A percentile compares a stretch with the other conserved stretches of the same genome.
Evolutionary conservation across 2,113 vertebrate genomes (phyloP).

Genomic region (Pomatorhinus ruficollis): DNA sequence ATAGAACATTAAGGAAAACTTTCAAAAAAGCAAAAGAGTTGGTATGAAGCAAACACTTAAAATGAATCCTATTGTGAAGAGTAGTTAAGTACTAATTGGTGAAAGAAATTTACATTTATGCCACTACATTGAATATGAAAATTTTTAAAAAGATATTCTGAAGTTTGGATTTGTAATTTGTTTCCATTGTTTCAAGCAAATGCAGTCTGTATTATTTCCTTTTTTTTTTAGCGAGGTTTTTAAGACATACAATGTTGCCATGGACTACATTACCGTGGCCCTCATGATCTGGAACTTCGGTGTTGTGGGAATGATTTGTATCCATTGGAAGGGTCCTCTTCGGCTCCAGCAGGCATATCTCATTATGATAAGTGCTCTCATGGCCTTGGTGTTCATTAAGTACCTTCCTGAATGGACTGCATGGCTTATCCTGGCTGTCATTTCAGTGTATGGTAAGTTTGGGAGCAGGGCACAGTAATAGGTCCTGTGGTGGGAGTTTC

Average conservation of each 20-base stretch:
- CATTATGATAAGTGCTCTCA: conserved; percentile 99
- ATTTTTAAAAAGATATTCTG: neutral
- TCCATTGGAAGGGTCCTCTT: conserved; percentile 97
- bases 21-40: neutral
- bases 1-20: neutral
- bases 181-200: conserved; percentile 1
- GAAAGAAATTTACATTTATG: neutral
- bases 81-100: neutral
- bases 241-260: conserved; percentile 97
- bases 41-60: neutral
- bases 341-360: conserved; percentile 97
- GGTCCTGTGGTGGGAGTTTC: neutral
- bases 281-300: conserved; percentile 97
- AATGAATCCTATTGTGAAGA: neutral
- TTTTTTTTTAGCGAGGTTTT: conserved; percentile 87
- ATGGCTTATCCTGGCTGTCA: conserved; percentile 96
- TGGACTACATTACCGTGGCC: conserved; percentile 92
- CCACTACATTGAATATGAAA: neutral
- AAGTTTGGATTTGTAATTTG: neutral
- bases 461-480: neutral
- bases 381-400: conserved; percentile 99
- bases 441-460: conserved; percentile 94
- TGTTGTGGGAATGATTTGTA: conserved; percentile 98
- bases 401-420: conserved; percentile 99
- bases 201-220: neutral